Conservation (phyloP, 1,140 invertebrate species). For the Drosophila funebris region DNA sequence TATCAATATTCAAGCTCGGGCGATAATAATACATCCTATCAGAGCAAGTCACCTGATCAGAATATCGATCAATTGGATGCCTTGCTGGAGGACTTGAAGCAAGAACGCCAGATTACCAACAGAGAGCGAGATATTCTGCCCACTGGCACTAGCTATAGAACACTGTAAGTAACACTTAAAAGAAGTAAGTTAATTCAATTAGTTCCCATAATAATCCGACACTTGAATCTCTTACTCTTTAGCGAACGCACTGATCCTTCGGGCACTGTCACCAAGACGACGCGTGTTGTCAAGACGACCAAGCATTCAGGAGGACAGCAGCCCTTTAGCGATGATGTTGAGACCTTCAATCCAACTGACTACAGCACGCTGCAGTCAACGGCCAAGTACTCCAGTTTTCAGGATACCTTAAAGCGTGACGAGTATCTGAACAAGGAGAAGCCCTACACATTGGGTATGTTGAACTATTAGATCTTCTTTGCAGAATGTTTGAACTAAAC, state of each 20-base stretch:
- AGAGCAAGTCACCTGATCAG: conserved; percentile 77
- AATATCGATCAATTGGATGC: conserved; percentile 85
- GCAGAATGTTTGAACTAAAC: not conserved
- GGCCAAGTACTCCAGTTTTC: conserved; percentile 67
- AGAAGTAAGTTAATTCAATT: not conserved
- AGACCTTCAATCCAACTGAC: conserved; percentile 68
- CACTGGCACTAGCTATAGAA: conserved; percentile 64
- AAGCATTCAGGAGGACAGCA: conserved; percentile 69
- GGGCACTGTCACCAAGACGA: conserved; percentile 75
- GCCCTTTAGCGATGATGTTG: conserved; percentile 62
- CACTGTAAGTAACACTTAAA: conserved; percentile 55
- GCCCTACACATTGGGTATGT: conserved; percentile 59
- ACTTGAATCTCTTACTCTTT: not conserved
- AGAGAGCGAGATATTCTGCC: conserved; percentile 74
- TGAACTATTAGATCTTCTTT: not conserved
- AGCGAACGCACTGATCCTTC: conserved; percentile 77
- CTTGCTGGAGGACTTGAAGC: conserved; percentile 85
- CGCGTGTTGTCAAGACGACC: conserved; percentile 74
- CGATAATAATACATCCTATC: conserved; percentile 65
- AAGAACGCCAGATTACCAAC: conserved; percentile 80
- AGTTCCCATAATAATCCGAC: not conserved
- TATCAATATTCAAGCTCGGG: conserved; percentile 78
- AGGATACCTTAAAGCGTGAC: conserved; percentile 64
- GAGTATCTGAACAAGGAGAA: conserved; percentile 65
- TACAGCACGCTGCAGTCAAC: conserved; percentile 74